Evolutionary conservation across 2,797 vertebrate species (phyloP).

Genomic region (Lateolabrax maculatus): DNA sequence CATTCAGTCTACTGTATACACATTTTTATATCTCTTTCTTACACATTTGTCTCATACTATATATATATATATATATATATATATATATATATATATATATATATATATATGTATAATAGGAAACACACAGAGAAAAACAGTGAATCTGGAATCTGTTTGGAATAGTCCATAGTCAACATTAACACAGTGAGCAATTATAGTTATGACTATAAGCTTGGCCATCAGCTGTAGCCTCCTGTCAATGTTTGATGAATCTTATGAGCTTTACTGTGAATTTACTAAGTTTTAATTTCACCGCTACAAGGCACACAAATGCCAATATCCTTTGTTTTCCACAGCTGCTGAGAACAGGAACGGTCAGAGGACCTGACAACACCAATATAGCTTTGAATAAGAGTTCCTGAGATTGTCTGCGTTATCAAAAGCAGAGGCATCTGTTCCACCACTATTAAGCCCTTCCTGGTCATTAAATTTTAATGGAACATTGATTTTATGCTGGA

Average conservation of each 20-base stretch:
- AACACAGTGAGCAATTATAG: slow-evolving; percentile 63
- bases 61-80: neutral
- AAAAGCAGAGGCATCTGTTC: slow-evolving; percentile 86
- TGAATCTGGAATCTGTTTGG: slow-evolving; percentile 56
- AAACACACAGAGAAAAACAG: slow-evolving; percentile 13
- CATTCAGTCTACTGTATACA: neutral
- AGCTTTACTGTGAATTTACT: slow-evolving; percentile 65
- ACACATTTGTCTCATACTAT: neutral
- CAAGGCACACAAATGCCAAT: slow-evolving; percentile 41
- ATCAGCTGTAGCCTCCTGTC: slow-evolving; percentile 68
- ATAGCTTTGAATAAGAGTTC: slow-evolving; percentile 71
- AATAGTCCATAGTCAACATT: slow-evolving; percentile 62
- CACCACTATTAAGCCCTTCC: slow-evolving; percentile 86
- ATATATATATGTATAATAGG: neutral
- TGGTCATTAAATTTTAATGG: slow-evolving; percentile 90
- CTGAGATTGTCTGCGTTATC: slow-evolving; percentile 74
- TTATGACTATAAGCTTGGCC: slow-evolving; percentile 54
- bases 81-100: neutral
- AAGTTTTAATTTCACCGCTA: slow-evolving; percentile 64
- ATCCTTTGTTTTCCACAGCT: slow-evolving; percentile 46
- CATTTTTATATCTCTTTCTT: neutral
- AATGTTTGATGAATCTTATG: slow-evolving; percentile 70
- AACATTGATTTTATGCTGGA: slow-evolving; percentile 90
- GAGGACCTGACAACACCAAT: slow-evolving; percentile 63
- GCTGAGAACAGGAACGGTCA: slow-evolving; percentile 39